These are phyloP conservation scores for Chesias legatella DNA, from an alignment of 2,888 invertebrate species.

Conservation along the genomic window DNA sequence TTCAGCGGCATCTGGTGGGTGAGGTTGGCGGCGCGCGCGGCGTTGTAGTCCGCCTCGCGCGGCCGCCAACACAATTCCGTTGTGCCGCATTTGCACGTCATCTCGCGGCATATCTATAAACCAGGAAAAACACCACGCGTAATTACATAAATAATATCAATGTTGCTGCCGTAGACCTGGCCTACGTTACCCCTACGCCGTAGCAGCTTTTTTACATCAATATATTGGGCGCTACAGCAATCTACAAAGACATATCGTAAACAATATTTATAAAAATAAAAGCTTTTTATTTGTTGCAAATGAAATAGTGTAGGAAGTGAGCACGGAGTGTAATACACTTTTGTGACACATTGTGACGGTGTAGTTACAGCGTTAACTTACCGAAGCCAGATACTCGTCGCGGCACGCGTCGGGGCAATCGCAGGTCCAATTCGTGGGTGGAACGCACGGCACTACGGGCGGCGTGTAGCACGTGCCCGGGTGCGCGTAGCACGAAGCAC, in stretches of 20 bases:
- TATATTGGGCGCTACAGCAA: too few relatives aligned
- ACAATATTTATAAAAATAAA: too few relatives aligned
- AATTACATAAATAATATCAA: too few relatives aligned
- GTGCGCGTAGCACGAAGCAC: slow-evolving; percentile 43
- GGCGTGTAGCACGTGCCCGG: slow-evolving; percentile 51
- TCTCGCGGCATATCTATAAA: slow-evolving; percentile 63
- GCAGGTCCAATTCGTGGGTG: slow-evolving; percentile 62
- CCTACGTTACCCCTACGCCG: too few relatives aligned
- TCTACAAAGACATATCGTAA: too few relatives aligned
- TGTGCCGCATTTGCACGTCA: slow-evolving; percentile 58
- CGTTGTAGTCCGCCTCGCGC: slow-evolving; percentile 52
- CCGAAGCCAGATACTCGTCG: slow-evolving; percentile 66
- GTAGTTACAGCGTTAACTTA: slow-evolving; percentile 32
- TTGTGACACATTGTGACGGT: too few relatives aligned
- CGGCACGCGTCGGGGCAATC: slow-evolving; percentile 57
- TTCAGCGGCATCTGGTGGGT: slow-evolving; percentile 52
- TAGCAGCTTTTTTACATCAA: too few relatives aligned
- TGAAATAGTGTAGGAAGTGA: too few relatives aligned
- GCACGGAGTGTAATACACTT: too few relatives aligned
- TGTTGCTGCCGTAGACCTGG: too few relatives aligned
- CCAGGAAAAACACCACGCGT: too few relatives aligned
- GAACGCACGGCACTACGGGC: slow-evolving; percentile 53
- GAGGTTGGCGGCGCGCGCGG: slow-evolving; percentile 52
- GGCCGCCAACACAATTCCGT: slow-evolving; percentile 63
- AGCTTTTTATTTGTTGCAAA: too few relatives aligned